Conservation (phyloP, 2,113 vertebrate genomes). For the Archilochus colubris region DNA sequence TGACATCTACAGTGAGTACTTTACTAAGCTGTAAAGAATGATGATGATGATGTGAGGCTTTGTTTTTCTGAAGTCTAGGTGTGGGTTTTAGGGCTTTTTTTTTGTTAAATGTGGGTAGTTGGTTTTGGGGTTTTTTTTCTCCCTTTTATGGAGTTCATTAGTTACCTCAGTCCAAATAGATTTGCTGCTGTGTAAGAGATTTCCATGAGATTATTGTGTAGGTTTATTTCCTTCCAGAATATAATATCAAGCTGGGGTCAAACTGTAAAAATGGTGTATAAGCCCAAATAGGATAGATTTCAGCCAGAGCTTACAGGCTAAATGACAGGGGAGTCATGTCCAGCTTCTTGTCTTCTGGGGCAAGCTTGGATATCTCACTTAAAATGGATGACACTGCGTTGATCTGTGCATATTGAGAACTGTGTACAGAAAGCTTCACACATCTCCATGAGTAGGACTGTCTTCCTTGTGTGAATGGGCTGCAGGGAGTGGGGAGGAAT, state of each 20-base stretch:
- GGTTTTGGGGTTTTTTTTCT: not conserved
- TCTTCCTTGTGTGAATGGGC: not conserved
- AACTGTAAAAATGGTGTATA: not conserved
- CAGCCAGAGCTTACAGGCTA: not conserved
- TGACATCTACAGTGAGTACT: not conserved
- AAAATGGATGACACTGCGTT: not conserved
- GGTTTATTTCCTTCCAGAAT: not conserved
- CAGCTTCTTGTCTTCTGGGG: not conserved
- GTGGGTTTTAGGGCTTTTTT: not conserved
- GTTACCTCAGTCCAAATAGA: not conserved
- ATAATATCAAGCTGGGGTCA: not conserved
- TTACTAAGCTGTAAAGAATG: not conserved
- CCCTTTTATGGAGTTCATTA: not conserved
- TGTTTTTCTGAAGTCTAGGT: not conserved
- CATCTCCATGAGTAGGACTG: rapidly evolving
- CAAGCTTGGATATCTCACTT: not conserved
- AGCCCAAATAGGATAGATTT: not conserved
- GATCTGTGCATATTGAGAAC: not conserved
- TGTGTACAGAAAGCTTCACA: not conserved
- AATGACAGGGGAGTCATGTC: not conserved
- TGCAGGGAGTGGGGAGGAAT: not conserved
- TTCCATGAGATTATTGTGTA: not conserved
- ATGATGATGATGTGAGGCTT: not conserved
- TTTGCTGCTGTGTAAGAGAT: not conserved
- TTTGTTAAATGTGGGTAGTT: not conserved